phyloP scores from a whole-genome alignment of 2,797 vertebrate species.

The Etheostoma nigrum region DNA sequence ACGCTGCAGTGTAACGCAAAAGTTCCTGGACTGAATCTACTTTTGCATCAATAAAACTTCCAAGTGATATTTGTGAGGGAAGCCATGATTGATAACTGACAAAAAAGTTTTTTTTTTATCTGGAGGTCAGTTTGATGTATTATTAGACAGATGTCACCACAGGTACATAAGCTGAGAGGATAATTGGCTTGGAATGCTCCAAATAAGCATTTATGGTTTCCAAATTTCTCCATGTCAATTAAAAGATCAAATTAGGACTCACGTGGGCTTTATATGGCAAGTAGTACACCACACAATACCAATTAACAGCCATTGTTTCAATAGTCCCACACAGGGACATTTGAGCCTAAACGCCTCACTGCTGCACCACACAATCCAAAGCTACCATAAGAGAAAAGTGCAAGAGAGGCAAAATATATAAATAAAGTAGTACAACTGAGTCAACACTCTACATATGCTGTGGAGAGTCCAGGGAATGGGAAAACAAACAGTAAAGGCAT shows the following conservation, averaged over 20 bases:
- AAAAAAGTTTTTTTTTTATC: not conserved
- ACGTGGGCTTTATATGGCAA: not conserved
- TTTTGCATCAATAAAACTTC: conserved; percentile 13
- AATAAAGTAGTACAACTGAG: conserved; percentile 75
- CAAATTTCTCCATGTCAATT: conserved; percentile 6
- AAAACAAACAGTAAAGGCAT: conserved; percentile 53
- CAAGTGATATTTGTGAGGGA: not conserved
- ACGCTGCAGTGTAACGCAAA: conserved; percentile 26
- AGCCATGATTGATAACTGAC: conserved; percentile 11
- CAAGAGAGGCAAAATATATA: conserved; percentile 72
- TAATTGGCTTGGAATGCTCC: conserved; percentile 15
- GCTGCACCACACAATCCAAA: conserved; percentile 43
- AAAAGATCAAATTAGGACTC: conserved; percentile 20
- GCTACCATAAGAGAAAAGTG: conserved; percentile 55
- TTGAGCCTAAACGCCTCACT: conserved; percentile 46
- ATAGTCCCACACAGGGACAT: conserved; percentile 56
- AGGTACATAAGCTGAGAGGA: conserved; percentile 23
- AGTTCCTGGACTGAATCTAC: conserved; percentile 1
- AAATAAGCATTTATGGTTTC: not conserved
- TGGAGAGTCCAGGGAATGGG: conserved; percentile 47
- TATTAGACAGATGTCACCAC: conserved; percentile 32
- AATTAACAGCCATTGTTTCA: conserved; percentile 37
- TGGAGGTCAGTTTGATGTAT: conserved; percentile 13
- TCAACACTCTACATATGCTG: conserved; percentile 61
- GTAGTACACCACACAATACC: not conserved